Conservation (phyloP, 2,888 invertebrate genomes). For the Hirtodrosophila trivittata region DNA sequence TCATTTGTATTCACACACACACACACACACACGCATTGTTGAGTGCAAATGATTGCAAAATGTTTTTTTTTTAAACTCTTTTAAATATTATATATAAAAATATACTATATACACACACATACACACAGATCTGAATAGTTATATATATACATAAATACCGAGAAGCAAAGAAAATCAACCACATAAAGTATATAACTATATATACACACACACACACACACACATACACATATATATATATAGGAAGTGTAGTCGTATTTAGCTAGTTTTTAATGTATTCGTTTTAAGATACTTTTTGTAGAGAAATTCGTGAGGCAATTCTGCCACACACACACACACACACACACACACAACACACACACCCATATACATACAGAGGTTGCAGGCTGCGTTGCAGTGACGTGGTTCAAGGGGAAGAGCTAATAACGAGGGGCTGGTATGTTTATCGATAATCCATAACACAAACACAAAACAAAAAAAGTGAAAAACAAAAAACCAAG, state of each 20-base stretch:
- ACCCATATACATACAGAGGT: constrained; percentile 16
- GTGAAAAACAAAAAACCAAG: background rate
- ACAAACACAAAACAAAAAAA: constrained; percentile 4
- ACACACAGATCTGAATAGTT: constrained; percentile 51
- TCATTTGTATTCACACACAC: constrained; percentile 14
- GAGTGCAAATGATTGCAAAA: constrained; percentile 16
- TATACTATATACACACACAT: too few relatives aligned
- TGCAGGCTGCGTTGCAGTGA: constrained; percentile 40
- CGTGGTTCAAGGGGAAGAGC: constrained; percentile 20
- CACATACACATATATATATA: constrained; percentile 9
- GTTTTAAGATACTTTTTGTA: constrained; percentile 58
- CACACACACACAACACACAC: constrained; percentile 15
- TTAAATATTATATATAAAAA: constrained; percentile 25
- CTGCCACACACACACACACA: constrained; percentile 30
- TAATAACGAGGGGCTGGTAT: constrained; percentile 3
- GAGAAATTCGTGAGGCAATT: constrained; percentile 42
- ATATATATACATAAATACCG: constrained; percentile 33
- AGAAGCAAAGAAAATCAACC: constrained; percentile 44
- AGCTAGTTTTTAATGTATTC: constrained; percentile 55
- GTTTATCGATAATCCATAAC: constrained; percentile 34
- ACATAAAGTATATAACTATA: constrained; percentile 34
- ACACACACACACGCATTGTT: constrained; percentile 37
- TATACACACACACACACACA: constrained; percentile 14
- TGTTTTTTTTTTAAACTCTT: constrained; percentile 29
- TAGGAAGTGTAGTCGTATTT: constrained; percentile 54